Evolutionary conservation across 2,113 vertebrate species (phyloP).

Genomic region (Nematolebias whitei): DNA sequence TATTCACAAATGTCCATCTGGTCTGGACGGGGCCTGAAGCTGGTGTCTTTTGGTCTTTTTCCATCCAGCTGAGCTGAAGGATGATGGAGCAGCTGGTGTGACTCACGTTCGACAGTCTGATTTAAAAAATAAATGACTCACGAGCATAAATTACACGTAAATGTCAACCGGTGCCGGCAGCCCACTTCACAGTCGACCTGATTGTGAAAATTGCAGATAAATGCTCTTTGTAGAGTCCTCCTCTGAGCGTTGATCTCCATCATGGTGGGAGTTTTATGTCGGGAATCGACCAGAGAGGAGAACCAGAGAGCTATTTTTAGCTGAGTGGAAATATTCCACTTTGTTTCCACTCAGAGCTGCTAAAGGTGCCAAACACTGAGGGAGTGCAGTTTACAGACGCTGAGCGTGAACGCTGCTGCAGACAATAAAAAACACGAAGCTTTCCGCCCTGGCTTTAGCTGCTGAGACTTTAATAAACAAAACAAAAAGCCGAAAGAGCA

Average conservation of each 20-base stretch:
- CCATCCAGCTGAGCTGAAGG: neutral
- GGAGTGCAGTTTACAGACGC: no score
- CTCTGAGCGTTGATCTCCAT: neutral
- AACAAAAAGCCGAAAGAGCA: no score
- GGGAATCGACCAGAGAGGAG: neutral
- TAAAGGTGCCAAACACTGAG: no score
- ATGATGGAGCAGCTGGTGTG: neutral
- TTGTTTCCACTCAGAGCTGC: no score
- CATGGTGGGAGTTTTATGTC: no score
- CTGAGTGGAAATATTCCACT: no score
- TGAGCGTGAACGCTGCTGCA: no score
- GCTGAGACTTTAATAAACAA: no score
- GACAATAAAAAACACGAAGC: no score
- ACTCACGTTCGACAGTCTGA: neutral
- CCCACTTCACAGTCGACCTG: neutral
- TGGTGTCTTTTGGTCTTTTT: neutral
- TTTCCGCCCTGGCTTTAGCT: no score
- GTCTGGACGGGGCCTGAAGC: no score
- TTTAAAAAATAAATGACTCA: neutral
- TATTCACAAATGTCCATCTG: no score
- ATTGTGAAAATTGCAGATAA: neutral
- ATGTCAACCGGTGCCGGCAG: neutral
- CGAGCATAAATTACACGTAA: neutral
- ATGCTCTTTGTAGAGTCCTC: neutral
- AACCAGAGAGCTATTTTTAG: neutral